These are phyloP conservation scores for Pseudobourletiella spinata DNA, from an alignment of 1,140 invertebrate species.

Conservation along the genomic window DNA sequence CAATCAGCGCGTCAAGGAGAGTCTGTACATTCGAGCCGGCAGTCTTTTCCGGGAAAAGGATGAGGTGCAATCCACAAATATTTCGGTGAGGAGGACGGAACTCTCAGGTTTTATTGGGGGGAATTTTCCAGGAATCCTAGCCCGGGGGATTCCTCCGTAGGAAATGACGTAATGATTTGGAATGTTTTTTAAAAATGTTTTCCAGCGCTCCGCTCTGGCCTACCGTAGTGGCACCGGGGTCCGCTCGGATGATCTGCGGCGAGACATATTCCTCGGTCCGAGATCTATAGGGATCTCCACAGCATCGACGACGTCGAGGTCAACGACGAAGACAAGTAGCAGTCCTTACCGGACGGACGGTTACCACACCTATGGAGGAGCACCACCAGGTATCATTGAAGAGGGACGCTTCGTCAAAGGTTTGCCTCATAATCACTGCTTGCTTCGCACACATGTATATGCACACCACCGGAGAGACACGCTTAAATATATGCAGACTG, in stretches of 20 bases:
- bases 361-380: constrained; percentile 27
- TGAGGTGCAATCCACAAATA: constrained; percentile 41
- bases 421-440: constrained; percentile 11
- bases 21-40: constrained; percentile 47
- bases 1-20: constrained; percentile 63
- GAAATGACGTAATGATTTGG: no score
- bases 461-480: neutral
- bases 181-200: constrained; percentile 13
- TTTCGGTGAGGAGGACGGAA: constrained; percentile 47
- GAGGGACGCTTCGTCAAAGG: constrained; percentile 17
- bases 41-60: constrained; percentile 42
- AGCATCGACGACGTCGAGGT: constrained; percentile 84
- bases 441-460: constrained; percentile 14
- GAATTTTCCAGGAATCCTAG: no score
- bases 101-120: no score
- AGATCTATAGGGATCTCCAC: constrained; percentile 89
- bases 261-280: constrained; percentile 48
- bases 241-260: constrained; percentile 40
- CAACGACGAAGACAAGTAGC: constrained; percentile 86
- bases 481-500: no score
- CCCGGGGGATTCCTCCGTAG: no score
- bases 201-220: constrained; percentile 66
- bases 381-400: neutral
- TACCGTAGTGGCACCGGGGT: constrained; percentile 56
- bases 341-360: constrained; percentile 62